phyloP scores from a whole-genome alignment of 2,113 vertebrate genomes.

The Numida meleagris region DNA sequence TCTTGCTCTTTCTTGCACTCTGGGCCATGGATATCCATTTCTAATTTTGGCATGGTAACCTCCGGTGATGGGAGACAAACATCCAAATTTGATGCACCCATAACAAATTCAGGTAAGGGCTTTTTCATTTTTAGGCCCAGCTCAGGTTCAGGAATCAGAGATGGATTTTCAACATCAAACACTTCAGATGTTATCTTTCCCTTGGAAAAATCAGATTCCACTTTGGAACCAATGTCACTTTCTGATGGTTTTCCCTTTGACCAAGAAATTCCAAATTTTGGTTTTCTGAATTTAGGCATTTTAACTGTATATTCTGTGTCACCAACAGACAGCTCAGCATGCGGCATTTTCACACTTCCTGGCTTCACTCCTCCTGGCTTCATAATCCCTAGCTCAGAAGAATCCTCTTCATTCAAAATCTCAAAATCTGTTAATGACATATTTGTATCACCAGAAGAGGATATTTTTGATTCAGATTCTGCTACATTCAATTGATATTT shows the following conservation, averaged over 20 bases:
- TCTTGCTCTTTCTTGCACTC: neutral
- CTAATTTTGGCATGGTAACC: neutral
- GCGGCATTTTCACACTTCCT: accelerated
- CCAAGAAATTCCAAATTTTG: conserved; percentile 19
- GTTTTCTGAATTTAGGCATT: neutral
- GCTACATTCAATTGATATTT: neutral
- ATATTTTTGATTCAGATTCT: neutral
- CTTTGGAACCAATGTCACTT: accelerated
- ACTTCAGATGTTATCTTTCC: neutral
- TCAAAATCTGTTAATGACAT: neutral
- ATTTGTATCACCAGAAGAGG: neutral
- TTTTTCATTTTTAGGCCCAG: neutral
- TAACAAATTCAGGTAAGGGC: neutral
- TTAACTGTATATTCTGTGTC: neutral
- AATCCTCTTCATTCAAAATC: neutral
- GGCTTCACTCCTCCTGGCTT: neutral
- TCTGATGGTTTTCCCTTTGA: neutral
- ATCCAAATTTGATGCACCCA: neutral
- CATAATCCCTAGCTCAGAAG: neutral
- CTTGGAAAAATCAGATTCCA: neutral
- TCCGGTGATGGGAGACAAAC: neutral
- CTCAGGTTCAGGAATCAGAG: neutral
- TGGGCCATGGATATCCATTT: neutral
- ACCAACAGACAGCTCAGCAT: neutral
- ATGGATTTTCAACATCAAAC: neutral